phyloP scores from a whole-genome alignment of 1,140 invertebrate species.

The Araneus ventricosus region DNA sequence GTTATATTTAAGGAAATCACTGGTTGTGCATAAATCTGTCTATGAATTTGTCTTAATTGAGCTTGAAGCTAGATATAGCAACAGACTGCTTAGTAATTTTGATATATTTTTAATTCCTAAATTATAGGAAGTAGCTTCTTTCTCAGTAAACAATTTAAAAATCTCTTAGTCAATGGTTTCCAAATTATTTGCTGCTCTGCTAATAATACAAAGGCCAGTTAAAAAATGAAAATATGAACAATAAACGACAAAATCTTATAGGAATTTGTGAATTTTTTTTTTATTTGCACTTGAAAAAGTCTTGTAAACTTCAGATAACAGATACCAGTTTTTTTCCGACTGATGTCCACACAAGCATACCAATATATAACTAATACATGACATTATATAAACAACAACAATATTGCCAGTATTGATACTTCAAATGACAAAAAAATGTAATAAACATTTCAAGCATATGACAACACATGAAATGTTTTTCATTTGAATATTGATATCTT shows the following conservation, averaged over 20 bases:
- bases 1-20: too few relatives aligned
- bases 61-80: too few relatives aligned
- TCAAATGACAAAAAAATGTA: slow-evolving; percentile 41
- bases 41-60: too few relatives aligned
- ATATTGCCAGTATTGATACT: slow-evolving; percentile 67
- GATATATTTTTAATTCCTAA: too few relatives aligned
- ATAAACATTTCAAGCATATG: neutral
- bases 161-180: too few relatives aligned
- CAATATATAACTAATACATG: slow-evolving; percentile 63
- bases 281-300: slow-evolving; percentile 66
- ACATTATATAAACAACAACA: slow-evolving; percentile 64
- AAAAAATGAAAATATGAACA: neutral
- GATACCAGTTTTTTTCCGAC: slow-evolving; percentile 57
- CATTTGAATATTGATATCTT: slow-evolving; percentile 49
- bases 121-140: too few relatives aligned
- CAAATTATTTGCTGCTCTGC: too few relatives aligned
- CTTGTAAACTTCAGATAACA: slow-evolving; percentile 63
- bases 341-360: slow-evolving; percentile 61
- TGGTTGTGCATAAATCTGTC: too few relatives aligned
- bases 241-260: neutral
- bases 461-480: slow-evolving; percentile 24
- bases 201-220: neutral
- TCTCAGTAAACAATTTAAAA: too few relatives aligned
- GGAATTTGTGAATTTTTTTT: slow-evolving; percentile 51
- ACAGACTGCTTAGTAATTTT: too few relatives aligned